Conservation (phyloP, 2,888 invertebrate species). For the Gnatocerus cornutus region DNA sequence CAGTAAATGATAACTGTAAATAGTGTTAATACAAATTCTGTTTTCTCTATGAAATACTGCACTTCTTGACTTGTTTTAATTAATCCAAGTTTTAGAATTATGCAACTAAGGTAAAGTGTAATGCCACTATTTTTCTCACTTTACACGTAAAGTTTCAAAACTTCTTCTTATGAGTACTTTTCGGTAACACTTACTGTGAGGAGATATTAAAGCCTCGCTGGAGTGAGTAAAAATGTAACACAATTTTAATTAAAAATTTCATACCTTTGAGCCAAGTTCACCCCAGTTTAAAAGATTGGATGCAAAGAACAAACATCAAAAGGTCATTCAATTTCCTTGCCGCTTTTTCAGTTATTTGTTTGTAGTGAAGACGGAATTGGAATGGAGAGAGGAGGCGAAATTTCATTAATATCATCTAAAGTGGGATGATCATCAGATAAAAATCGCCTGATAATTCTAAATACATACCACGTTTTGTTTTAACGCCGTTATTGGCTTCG, state of each 20-base stretch:
- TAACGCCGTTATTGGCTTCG: conserved; percentile 12
- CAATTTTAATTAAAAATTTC: conserved; percentile 8
- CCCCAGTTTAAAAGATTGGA: background rate
- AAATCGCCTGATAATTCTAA: conserved; percentile 4
- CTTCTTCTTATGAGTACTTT: too few relatives aligned
- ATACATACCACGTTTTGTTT: conserved; percentile 1
- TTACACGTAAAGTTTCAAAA: too few relatives aligned
- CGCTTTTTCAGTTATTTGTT: conserved; percentile 20
- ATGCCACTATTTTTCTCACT: too few relatives aligned
- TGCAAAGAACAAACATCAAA: conserved; percentile 13
- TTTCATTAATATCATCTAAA: conserved; percentile 19
- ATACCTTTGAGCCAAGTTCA: background rate
- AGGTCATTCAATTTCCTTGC: conserved; percentile 12
- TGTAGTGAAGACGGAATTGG: conserved; percentile 14
- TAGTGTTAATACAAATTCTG: background rate
- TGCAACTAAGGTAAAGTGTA: too few relatives aligned
- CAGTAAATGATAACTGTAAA: background rate
- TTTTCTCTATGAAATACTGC: too few relatives aligned
- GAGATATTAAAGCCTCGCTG: too few relatives aligned
- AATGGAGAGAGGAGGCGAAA: conserved; percentile 6
- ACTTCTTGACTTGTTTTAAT: too few relatives aligned
- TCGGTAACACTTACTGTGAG: too few relatives aligned
- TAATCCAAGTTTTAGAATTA: too few relatives aligned
- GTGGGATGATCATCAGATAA: background rate
- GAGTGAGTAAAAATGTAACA: too few relatives aligned